phyloP scores from a whole-genome alignment of 1,140 invertebrate species.

The Euura saliciscinereae region DNA sequence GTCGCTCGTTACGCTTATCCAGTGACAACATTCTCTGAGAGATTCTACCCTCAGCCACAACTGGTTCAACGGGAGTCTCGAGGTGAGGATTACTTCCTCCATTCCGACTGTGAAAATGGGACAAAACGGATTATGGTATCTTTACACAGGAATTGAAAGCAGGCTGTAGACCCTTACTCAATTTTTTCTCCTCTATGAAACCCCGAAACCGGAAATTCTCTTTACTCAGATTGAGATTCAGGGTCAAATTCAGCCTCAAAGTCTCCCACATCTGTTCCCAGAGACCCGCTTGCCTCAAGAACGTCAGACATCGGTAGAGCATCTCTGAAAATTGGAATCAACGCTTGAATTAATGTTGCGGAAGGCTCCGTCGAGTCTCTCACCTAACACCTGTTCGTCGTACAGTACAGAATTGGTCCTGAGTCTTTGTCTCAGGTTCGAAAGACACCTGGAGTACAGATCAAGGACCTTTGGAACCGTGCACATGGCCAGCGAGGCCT shows the following conservation, averaged over 20 bases:
- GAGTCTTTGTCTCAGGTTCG: constrained; percentile 58
- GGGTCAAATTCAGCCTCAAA: constrained; percentile 63
- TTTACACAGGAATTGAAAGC: constrained; percentile 1
- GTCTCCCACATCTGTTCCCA: constrained; percentile 70
- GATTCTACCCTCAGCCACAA: constrained; percentile 71
- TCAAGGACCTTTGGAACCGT: constrained; percentile 62
- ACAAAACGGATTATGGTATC: neutral
- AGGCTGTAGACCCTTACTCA: constrained; percentile 43
- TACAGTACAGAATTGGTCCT: constrained; percentile 38
- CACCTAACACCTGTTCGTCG: constrained; percentile 45
- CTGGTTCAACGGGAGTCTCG: constrained; percentile 68
- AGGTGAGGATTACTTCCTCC: constrained; percentile 68
- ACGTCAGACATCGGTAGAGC: constrained; percentile 66
- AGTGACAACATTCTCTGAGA: constrained; percentile 67
- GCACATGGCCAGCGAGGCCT: constrained; percentile 67
- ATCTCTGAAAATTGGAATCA: constrained; percentile 42
- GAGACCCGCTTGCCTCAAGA: constrained; percentile 69
- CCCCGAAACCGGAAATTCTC: constrained; percentile 51
- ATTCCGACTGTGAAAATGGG: constrained; percentile 55
- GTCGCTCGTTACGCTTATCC: constrained; percentile 58
- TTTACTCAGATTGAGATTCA: constrained; percentile 61
- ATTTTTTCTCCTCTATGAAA: constrained; percentile 58
- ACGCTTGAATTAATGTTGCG: too few species aligned
- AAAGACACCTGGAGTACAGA: constrained; percentile 64
- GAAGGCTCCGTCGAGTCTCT: constrained; percentile 15